phyloP scores from a whole-genome alignment of 2,797 vertebrate species.

The Rachycentron canadum region DNA sequence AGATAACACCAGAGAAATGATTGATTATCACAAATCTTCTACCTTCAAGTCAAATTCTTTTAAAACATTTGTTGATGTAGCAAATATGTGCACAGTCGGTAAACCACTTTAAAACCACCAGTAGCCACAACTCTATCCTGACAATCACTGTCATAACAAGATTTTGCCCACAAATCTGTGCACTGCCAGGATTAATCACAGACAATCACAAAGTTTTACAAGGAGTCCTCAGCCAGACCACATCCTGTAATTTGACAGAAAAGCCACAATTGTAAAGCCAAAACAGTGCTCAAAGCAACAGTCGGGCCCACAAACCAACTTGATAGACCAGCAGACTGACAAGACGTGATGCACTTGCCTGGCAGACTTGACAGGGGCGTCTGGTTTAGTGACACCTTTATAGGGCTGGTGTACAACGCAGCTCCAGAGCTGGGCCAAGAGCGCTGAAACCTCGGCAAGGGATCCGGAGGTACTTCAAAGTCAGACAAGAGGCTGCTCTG shows the following conservation, averaged over 20 bases:
- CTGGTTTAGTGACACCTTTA: slow-evolving; percentile 73
- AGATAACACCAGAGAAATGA: slow-evolving; percentile 45
- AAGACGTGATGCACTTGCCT: slow-evolving; percentile 59
- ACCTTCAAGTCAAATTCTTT: slow-evolving; percentile 54
- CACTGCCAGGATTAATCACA: slow-evolving; percentile 74
- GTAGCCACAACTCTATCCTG: slow-evolving; percentile 57
- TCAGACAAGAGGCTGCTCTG: slow-evolving; percentile 77
- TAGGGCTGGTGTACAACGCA: slow-evolving; percentile 62
- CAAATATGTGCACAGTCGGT: slow-evolving; percentile 60
- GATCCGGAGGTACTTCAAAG: slow-evolving; percentile 67
- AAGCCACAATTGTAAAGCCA: slow-evolving; percentile 56
- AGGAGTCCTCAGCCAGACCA: slow-evolving; percentile 65
- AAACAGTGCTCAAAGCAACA: slow-evolving; percentile 42
- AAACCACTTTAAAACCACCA: slow-evolving; percentile 59
- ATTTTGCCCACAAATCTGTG: slow-evolving; percentile 62
- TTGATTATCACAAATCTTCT: slow-evolving; percentile 47
- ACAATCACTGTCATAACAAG: slow-evolving; percentile 71
- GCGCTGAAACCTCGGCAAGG: slow-evolving; percentile 55
- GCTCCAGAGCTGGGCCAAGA: slow-evolving; percentile 46
- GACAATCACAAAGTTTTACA: slow-evolving; percentile 69
- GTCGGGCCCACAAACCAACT: slow-evolving; percentile 22
- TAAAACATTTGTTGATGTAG: slow-evolving; percentile 47
- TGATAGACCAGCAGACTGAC: slow-evolving; percentile 50
- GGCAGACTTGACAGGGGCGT: slow-evolving; percentile 48
- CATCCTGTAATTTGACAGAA: slow-evolving; percentile 70